Conservation (phyloP, 2,888 invertebrate species). For the Muschampia plurimacula region DNA sequence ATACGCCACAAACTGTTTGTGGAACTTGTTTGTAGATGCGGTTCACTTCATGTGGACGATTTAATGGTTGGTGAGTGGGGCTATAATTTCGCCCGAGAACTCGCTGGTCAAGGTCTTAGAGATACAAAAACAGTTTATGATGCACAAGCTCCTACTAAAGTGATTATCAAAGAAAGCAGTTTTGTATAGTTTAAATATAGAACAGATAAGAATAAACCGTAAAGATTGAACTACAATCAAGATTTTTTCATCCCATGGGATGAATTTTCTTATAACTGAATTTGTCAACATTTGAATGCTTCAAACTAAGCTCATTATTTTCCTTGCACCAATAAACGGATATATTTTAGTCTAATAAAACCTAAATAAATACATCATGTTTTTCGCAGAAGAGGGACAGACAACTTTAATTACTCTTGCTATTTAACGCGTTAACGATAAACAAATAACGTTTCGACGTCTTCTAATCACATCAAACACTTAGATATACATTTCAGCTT, state of each 20-base stretch:
- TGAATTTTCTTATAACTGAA: not conserved
- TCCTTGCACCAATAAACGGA: not conserved
- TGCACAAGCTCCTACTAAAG: not conserved
- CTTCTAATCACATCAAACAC: constrained; percentile 39
- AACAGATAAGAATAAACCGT: not conserved
- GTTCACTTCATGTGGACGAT: constrained; percentile 35
- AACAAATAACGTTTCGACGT: constrained; percentile 33
- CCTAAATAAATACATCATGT: not conserved
- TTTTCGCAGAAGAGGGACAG: not conserved
- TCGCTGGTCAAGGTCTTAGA: constrained; percentile 12
- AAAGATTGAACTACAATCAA: too few species aligned
- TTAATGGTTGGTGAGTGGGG: constrained; percentile 28
- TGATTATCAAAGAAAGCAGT: not conserved
- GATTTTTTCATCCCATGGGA: too few species aligned
- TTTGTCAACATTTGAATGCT: not conserved
- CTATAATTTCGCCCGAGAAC: constrained; percentile 23
- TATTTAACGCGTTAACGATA: constrained; percentile 35
- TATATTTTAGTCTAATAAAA: not conserved
- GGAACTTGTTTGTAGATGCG: constrained; percentile 40
- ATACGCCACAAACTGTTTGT: constrained; percentile 39
- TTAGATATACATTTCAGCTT: constrained; percentile 44
- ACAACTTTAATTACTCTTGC: constrained; percentile 31
- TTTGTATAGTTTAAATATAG: not conserved
- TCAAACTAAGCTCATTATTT: too few species aligned
- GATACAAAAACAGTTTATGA: constrained; percentile 1